phyloP scores from a whole-genome alignment of 2,113 vertebrate genomes.

The Ginglymostoma cirratum region DNA sequence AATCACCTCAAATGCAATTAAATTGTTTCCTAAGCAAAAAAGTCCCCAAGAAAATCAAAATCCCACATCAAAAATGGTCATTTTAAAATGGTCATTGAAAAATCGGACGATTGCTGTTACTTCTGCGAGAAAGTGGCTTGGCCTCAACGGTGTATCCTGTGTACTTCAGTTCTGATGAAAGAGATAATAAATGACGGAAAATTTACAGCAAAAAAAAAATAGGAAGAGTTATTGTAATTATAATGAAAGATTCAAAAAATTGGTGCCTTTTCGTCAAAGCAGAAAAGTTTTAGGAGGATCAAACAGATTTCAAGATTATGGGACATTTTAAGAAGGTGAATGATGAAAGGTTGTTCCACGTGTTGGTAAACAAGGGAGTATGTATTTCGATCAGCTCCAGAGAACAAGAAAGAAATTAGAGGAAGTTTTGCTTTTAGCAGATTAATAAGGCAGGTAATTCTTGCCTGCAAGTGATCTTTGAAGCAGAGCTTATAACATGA shows the following conservation, averaged over 20 bases:
- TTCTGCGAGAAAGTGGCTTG: neutral
- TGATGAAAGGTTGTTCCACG: neutral
- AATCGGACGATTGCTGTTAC: neutral
- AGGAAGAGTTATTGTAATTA: no score
- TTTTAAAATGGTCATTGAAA: neutral
- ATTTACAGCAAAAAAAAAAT: neutral
- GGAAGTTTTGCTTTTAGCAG: neutral
- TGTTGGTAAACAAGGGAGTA: neutral
- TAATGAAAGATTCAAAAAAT: neutral
- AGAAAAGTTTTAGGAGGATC: neutral
- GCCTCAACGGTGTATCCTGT: neutral
- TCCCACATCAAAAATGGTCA: neutral
- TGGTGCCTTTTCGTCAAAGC: neutral
- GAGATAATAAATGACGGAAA: neutral
- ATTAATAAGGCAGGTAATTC: neutral
- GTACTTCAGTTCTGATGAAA: neutral
- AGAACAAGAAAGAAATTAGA: neutral
- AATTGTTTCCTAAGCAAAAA: neutral
- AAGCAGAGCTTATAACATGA: neutral
- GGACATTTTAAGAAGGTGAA: neutral
- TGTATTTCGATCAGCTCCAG: neutral
- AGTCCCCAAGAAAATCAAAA: neutral
- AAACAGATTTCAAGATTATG: neutral
- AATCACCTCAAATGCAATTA: neutral
- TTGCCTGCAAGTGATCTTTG: neutral